A percentile compares a stretch with the other conserved stretches of the same genome.
Conservation (phyloP, 2,113 vertebrate species). For the Alligator sinensis region DNA sequence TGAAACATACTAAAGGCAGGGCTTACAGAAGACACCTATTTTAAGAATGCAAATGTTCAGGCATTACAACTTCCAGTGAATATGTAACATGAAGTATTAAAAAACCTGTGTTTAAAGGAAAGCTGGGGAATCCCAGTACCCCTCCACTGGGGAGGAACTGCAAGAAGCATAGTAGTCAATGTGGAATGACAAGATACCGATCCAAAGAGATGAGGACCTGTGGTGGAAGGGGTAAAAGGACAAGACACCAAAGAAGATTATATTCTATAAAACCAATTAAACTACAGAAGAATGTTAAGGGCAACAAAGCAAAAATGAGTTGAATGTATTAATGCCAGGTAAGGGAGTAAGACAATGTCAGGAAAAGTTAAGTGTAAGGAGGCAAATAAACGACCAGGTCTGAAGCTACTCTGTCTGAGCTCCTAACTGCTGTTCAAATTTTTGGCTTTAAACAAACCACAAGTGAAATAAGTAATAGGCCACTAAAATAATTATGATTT, state of each 20-base stretch:
- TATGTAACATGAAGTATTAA: rapidly evolving
- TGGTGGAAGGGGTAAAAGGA: neutral
- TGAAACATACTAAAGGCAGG: neutral
- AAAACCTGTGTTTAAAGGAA: neutral
- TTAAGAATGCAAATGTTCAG: neutral
- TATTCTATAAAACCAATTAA: neutral
- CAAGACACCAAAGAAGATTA: rapidly evolving
- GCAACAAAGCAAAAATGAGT: neutral
- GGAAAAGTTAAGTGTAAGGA: neutral
- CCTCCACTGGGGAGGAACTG: rapidly evolving
- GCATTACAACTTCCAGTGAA: rapidly evolving
- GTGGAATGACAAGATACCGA: neutral
- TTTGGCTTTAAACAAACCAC: neutral
- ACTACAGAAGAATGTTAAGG: neutral
- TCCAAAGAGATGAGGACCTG: neutral
- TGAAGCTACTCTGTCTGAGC: neutral
- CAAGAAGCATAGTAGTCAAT: neutral
- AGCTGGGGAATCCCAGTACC: neutral
- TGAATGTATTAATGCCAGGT: too few species aligned
- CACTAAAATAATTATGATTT: neutral
- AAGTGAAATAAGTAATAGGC: neutral
- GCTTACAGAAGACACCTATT: rapidly evolving
- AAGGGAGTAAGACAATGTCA: too few species aligned
- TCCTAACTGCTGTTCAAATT: neutral
- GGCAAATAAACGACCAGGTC: rapidly evolving